Evolutionary conservation across 2,113 vertebrate genomes (phyloP), one percentile per base, ranked within the genome.

Genomic region (Noturus placidus): DNA sequence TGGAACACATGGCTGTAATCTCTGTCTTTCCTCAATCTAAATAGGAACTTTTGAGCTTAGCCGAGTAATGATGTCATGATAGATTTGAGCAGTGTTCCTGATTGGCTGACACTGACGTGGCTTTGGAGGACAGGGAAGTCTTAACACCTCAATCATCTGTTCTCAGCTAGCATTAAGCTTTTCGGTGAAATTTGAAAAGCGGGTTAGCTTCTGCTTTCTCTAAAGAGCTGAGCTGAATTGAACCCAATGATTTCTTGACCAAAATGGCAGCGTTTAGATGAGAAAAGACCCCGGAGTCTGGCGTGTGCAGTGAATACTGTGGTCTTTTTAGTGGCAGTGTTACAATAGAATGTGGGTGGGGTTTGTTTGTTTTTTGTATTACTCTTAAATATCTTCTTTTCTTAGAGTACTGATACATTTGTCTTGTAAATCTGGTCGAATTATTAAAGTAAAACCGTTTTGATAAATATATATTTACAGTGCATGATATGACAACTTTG

Each of bases 61-160:
- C 25, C n/a, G 46, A 86, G 85, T 79, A n/a, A 57, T 79, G 84
- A 86, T 52, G 54, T 57, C 88, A 3, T 50, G 27, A 30, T 50
- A 69, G n/a, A 30, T 89, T 35, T 83, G 80, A 85, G 59, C 57
- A 8, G 20, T 8, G 20, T 8, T 61, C 57, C 57, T 63, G 61
- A 63, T 63, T 11, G 61, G 61, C 61, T 63, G 61, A 63, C 9
- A 10, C 61, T 11, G 61, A 63, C 9, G 25, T 27, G 61, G 8
- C 57, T 25, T 61, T 61, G 22, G 20, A 22, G 57, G 19, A 57
- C 59, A 61, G 7, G 20, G 59, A 61, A 61, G 59, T 61, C 59
- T 25, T 61, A 11, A 65, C 17, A 1, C 35, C 20, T 82, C 20
- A 10, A 8, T 63, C 0, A 0, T 27, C 61, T 65, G 27, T 65